Evolutionary conservation across 2,113 vertebrate genomes (phyloP).

Genomic region (Nannobrachium achirus): DNA sequence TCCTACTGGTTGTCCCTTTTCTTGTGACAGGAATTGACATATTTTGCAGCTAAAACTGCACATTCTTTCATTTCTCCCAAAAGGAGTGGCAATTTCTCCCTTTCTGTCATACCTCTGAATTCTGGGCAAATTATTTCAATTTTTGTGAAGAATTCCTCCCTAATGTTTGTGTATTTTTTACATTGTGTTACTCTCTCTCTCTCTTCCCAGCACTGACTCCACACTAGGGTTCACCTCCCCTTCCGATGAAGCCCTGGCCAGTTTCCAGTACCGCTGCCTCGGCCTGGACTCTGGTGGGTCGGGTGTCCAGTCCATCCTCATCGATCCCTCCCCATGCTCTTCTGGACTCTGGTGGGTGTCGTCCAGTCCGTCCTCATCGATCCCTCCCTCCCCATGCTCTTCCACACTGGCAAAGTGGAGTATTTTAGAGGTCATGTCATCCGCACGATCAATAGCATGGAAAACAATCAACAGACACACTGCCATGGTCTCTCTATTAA

Average conservation of each 20-base stretch:
- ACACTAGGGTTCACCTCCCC: conserved; percentile 21
- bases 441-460: conserved; percentile 25
- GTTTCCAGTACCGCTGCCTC: too few relatives aligned
- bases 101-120: conserved; percentile 26
- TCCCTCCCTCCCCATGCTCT: conserved; percentile 36
- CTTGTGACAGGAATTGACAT: too few relatives aligned
- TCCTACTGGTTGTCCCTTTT: too few relatives aligned
- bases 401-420: conserved; percentile 57
- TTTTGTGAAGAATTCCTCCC: too few relatives aligned
- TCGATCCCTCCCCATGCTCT: too few relatives aligned
- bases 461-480: conserved; percentile 51
- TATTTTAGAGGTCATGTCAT: conserved; percentile 16
- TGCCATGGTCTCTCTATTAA: background rate
- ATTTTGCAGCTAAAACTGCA: too few relatives aligned
- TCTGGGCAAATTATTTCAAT: too few relatives aligned
- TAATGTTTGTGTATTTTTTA: too few relatives aligned
- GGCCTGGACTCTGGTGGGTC: too few relatives aligned
- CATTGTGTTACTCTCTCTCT: conserved; percentile 3
- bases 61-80: too few relatives aligned
- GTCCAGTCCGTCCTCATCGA: conserved; percentile 65
- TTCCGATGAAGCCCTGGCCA: conserved; percentile 46
- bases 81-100: too few relatives aligned
- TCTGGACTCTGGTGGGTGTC: conserved; percentile 57
- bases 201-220: conserved; percentile 47
- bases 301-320: too few relatives aligned